A percentile compares a stretch with the other conserved stretches of the same genome.
Evolutionary conservation across 2,797 vertebrate species (phyloP).

Genomic region (Chrysocyon brachyurus): DNA sequence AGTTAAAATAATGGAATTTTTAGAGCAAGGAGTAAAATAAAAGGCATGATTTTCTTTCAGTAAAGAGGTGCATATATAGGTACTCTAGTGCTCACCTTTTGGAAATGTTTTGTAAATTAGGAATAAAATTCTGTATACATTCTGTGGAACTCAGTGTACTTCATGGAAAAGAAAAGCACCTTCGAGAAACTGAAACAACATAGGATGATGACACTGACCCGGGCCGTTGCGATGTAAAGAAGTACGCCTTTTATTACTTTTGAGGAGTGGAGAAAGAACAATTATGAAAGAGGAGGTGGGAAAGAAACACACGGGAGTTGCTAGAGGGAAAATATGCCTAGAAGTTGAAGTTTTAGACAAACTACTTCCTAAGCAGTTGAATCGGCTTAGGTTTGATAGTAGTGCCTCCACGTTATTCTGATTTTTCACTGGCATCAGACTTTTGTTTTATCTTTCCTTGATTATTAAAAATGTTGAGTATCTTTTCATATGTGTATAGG

Average conservation of each 20-base stretch:
- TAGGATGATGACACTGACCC: neutral
- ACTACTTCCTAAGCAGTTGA: neutral
- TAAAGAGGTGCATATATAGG: neutral
- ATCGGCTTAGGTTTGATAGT: neutral
- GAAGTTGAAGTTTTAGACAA: neutral
- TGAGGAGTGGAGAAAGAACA: neutral
- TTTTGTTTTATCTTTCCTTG: constrained; percentile 2
- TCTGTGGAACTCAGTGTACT: neutral
- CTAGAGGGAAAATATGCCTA: neutral
- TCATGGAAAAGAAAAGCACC: neutral
- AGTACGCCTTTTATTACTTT: neutral
- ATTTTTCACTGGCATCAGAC: neutral
- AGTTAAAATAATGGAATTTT: neutral
- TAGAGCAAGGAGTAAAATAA: neutral
- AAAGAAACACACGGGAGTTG: neutral
- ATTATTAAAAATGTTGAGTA: neutral
- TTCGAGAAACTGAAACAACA: neutral
- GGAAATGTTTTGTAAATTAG: neutral
- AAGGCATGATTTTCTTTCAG: neutral
- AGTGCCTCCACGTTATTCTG: neutral
- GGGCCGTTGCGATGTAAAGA: neutral
- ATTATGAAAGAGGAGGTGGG: neutral
- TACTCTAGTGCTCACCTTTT: neutral
- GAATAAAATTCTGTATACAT: neutral
- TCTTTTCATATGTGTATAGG: neutral